phyloP scores from a whole-genome alignment of 2,797 vertebrate genomes.

The Hephaestus fuliginosus region DNA sequence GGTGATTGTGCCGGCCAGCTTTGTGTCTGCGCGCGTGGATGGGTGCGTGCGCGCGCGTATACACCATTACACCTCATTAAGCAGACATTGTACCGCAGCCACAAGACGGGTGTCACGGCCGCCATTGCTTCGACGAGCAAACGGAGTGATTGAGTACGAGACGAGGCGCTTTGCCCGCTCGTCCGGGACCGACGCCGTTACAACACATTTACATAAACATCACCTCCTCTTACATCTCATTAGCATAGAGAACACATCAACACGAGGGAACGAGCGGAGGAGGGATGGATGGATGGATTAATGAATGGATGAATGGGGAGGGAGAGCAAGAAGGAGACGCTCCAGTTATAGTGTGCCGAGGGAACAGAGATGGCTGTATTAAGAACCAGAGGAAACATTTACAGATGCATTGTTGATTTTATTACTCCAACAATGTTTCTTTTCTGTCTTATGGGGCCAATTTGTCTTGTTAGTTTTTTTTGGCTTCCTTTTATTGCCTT shows the following conservation, averaged over 20 bases:
- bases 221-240: conserved; percentile 68
- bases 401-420: conserved; percentile 48
- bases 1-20: conserved; percentile 22
- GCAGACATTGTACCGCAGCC: conserved; percentile 65
- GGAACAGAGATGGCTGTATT: conserved; percentile 44
- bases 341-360: conserved; percentile 24
- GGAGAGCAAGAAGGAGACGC: conserved; percentile 17
- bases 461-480: conserved; percentile 54
- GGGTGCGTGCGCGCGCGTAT: conserved; percentile 20
- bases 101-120: conserved; percentile 53
- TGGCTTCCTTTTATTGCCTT: conserved; percentile 10
- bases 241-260: conserved; percentile 73
- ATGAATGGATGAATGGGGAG: conserved; percentile 33
- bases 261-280: conserved; percentile 37
- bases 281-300: conserved; percentile 48
- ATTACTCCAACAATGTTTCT: conserved; percentile 31
- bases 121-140: conserved; percentile 32
- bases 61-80: conserved; percentile 69
- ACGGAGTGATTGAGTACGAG: conserved; percentile 63
- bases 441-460: conserved; percentile 26
- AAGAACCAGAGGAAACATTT: conserved; percentile 50
- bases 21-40: conserved; percentile 22
- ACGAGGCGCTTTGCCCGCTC: conserved; percentile 51
- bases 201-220: conserved; percentile 77
- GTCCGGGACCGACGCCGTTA: conserved; percentile 50